Conservation (phyloP, 2,888 invertebrate species). For the Pachydiplax longipennis region DNA sequence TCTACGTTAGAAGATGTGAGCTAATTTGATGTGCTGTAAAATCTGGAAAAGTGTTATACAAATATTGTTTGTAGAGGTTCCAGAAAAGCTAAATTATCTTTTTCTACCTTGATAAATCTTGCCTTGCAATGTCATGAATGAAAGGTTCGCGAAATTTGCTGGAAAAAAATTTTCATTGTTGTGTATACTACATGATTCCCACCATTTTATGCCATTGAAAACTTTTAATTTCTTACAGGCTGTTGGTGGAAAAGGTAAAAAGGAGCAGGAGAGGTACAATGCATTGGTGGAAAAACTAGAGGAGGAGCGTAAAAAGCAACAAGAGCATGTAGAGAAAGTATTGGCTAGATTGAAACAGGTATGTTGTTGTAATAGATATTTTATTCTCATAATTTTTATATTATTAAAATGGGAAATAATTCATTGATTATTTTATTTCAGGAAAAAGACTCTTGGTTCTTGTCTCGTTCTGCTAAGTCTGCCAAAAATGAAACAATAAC, state of each 20-base stretch:
- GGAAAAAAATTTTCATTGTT: too few species aligned
- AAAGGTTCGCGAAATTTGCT: too few species aligned
- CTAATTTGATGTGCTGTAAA: too few species aligned
- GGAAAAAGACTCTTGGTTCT: slow-evolving; percentile 87
- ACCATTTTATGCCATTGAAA: too few species aligned
- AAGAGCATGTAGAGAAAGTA: slow-evolving; percentile 92
- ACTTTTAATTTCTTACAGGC: slow-evolving; percentile 60
- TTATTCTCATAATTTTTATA: background rate
- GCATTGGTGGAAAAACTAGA: slow-evolving; percentile 89
- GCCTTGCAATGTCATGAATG: too few species aligned
- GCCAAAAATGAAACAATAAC: slow-evolving; percentile 97
- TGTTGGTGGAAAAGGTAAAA: slow-evolving; percentile 81
- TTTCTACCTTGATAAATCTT: too few species aligned
- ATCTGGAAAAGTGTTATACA: too few species aligned
- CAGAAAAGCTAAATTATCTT: too few species aligned
- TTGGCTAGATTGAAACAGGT: slow-evolving; percentile 65
- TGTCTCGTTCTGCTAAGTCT: slow-evolving; percentile 82
- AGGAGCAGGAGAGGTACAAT: slow-evolving; percentile 90
- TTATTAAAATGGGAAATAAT: background rate
- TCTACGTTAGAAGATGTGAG: too few species aligned
- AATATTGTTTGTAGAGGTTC: too few species aligned
- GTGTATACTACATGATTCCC: too few species aligned
- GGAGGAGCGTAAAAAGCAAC: slow-evolving; percentile 93
- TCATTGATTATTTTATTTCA: slow-evolving; percentile 57
- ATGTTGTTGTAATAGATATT: background rate